A percentile compares a stretch with the other conserved stretches of the same genome.
These are phyloP conservation scores for Saturnia pavonia DNA, from an alignment of 2,888 invertebrate genomes.

Conservation along the genomic window DNA sequence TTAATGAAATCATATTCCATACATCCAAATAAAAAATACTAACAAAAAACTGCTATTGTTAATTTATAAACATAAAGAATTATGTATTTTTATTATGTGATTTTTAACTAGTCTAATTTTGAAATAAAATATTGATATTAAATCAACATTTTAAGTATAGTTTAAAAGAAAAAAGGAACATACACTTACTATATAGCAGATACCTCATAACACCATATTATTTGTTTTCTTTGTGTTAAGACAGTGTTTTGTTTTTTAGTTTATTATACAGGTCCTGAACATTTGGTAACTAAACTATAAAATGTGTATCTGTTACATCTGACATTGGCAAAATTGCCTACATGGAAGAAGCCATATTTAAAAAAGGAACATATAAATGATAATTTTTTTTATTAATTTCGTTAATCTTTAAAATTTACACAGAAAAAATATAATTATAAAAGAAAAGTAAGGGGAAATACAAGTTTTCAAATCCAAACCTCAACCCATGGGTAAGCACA, in stretches of 20 bases:
- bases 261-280: too few relatives aligned
- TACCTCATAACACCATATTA: too few relatives aligned
- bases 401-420: not conserved
- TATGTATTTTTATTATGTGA: not conserved
- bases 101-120: not conserved
- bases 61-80: not conserved
- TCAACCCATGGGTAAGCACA: conserved; percentile 19
- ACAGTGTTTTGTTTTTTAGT: too few relatives aligned
- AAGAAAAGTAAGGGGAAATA: not conserved
- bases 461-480: conserved; percentile 15
- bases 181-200: too few relatives aligned
- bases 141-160: too few relatives aligned
- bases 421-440: not conserved
- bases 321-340: too few relatives aligned
- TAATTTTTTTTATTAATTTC: not conserved
- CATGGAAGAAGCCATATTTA: too few relatives aligned
- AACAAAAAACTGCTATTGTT: not conserved
- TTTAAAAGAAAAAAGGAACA: too few relatives aligned
- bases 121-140: not conserved
- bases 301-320: too few relatives aligned
- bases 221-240: too few relatives aligned
- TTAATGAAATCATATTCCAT: not conserved
- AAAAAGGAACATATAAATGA: not conserved
- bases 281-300: too few relatives aligned
- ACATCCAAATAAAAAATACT: not conserved